Evolutionary conservation across 2,888 invertebrate species (phyloP).

Genomic region (Euplexia lucipara): DNA sequence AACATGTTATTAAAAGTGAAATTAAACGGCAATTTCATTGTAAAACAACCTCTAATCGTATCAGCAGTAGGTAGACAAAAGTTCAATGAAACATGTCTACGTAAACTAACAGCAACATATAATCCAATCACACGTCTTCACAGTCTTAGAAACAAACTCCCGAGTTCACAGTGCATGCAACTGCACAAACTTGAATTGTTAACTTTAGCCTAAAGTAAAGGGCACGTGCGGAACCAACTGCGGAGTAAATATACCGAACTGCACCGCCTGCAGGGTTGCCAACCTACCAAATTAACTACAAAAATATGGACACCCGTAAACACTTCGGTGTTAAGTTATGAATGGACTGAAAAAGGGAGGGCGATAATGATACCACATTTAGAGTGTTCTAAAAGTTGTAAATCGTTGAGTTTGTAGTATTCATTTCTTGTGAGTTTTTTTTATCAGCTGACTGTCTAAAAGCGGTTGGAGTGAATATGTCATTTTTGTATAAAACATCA

Average conservation of each 20-base stretch:
- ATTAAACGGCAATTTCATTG: background rate
- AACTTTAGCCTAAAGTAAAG: constrained; percentile 64
- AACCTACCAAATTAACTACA: constrained; percentile 46
- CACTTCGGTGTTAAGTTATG: constrained; percentile 31
- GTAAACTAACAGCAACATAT: constrained; percentile 9
- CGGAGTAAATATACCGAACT: constrained; percentile 64
- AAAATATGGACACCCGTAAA: constrained; percentile 53
- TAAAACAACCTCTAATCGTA: background rate
- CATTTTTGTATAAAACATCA: too few relatives aligned
- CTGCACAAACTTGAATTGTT: constrained; percentile 73
- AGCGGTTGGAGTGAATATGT: background rate
- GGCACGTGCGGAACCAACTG: constrained; percentile 66
- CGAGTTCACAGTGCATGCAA: constrained; percentile 61
- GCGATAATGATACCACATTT: constrained; percentile 49
- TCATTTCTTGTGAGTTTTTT: constrained; percentile 9
- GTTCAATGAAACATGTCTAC: constrained; percentile 6
- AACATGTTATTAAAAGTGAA: background rate
- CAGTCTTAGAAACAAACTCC: constrained; percentile 45
- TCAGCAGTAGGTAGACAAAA: background rate
- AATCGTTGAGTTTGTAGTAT: constrained; percentile 12
- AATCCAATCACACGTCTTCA: constrained; percentile 34
- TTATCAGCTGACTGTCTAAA: background rate
- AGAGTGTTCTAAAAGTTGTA: constrained; percentile 22
- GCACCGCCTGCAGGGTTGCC: constrained; percentile 56
- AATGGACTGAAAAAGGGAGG: constrained; percentile 31